Conservation (phyloP, 2,888 invertebrate species). For the Hartigia nigra region DNA sequence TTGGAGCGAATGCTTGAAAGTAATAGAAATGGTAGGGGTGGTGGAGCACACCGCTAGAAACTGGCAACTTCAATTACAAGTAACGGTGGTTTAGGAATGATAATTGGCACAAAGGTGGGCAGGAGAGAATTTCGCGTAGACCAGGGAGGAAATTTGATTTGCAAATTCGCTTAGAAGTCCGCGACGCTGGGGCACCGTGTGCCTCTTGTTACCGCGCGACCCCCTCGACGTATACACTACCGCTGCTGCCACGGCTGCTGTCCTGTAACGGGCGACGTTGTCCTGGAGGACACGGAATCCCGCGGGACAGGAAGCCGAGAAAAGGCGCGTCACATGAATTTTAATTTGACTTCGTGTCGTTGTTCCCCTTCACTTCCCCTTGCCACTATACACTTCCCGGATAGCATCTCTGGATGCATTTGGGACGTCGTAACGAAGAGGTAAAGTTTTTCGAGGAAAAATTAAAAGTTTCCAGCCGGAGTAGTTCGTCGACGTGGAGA, state of each 20-base stretch:
- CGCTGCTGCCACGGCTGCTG: slow-evolving; percentile 22
- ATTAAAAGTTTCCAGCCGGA: slow-evolving; percentile 52
- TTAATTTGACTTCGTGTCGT: slow-evolving; percentile 55
- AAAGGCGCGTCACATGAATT: slow-evolving; percentile 60
- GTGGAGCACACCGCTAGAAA: slow-evolving; percentile 11
- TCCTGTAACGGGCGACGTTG: slow-evolving; percentile 37
- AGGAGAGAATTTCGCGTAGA: slow-evolving; percentile 47
- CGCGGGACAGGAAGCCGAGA: slow-evolving; percentile 54
- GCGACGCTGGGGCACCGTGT: slow-evolving; percentile 27
- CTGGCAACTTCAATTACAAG: slow-evolving; percentile 40
- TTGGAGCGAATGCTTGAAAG: not conserved
- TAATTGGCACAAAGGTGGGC: slow-evolving; percentile 56
- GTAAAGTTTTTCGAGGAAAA: slow-evolving; percentile 60
- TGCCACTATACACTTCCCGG: not conserved
- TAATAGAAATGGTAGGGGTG: not conserved
- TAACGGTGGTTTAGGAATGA: slow-evolving; percentile 50
- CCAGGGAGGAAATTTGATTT: slow-evolving; percentile 58
- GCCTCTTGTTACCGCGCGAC: slow-evolving; percentile 31
- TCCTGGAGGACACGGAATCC: slow-evolving; percentile 46
- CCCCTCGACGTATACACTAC: slow-evolving; percentile 30
- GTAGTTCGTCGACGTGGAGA: slow-evolving; percentile 27
- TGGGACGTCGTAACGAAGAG: slow-evolving; percentile 54
- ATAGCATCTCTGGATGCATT: not conserved
- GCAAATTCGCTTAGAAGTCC: slow-evolving; percentile 57
- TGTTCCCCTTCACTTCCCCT: slow-evolving; percentile 10